Base-by-base conservation (phyloP, 92 coral and sea anemone genomes). In the Blastomussa wellsi region DNA sequence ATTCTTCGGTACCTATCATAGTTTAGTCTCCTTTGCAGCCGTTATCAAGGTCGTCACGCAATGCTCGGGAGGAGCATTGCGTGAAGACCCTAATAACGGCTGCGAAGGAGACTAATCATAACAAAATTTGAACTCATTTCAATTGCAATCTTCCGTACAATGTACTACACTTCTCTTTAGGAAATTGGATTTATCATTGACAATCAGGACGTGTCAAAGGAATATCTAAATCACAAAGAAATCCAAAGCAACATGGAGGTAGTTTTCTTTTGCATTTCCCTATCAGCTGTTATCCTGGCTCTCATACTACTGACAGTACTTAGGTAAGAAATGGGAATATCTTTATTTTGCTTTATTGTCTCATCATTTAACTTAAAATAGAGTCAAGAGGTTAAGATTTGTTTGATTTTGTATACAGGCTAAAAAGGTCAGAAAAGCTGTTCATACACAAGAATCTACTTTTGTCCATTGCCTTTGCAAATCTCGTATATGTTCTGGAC, bases 371-470 rank as follows among this genome's bases (percentile, higher is more conserved):
- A 53, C 1, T 22, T 57, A 4, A 9, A 57, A 57, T 57, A 28
- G 0, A 22, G 65, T 57, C 1, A 57, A 9, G 24, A 24, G 0
- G 65, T 24, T 14, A 57, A 62, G 4, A 26, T n/a, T 15, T 17
- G 44, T 33, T 35, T 17, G 26, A 9, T 53, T 55, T 36, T 31
- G 33, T 42, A 11, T 41, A 14, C 29, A 81, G 86, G 55, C 49
- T 81, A 24, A 88, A 82, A 76, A 74, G 33, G 17, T 82, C 90
- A 39, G 82, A 76, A 59, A 57, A 70, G 49, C 47, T 82, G n/a
- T 88, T 74, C 29, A 65, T 88, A 57, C 91, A 88, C 88, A 88
- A 88, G 77, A 82, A 59, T 55, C 88, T 88, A 22, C 86, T 88
- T 13, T 17, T 88, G 35, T 39, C 87, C 5, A 37, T 88, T 70